These are phyloP conservation scores for Pseudoips prasinana DNA, from an alignment of 2,888 invertebrate species.

Conservation along the genomic window DNA sequence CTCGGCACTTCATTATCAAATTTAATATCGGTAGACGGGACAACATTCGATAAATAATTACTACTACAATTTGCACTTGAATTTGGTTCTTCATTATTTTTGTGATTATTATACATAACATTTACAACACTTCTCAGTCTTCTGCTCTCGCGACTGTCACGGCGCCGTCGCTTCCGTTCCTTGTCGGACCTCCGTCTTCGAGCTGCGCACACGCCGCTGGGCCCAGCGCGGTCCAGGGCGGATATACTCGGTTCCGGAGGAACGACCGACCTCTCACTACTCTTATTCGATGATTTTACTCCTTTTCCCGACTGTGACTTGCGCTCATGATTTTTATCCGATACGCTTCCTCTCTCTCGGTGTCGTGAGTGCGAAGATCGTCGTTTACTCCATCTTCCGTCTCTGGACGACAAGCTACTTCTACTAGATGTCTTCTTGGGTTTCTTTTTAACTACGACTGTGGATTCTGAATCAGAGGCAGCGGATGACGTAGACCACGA, in stretches of 20 bases:
- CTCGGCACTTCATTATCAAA: conserved; percentile 14
- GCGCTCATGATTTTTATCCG: conserved; percentile 40
- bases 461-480: conserved; percentile 21
- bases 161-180: conserved; percentile 26
- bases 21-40: conserved; percentile 10
- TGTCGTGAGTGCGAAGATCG: conserved; percentile 34
- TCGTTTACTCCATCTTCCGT: conserved; percentile 35
- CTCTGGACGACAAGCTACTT: conserved; percentile 19
- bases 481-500: conserved; percentile 13
- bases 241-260: conserved; percentile 4
- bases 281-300: conserved; percentile 53
- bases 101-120: conserved; percentile 48
- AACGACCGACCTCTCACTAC: conserved; percentile 6
- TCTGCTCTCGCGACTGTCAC: conserved; percentile 47
- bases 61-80: conserved; percentile 31
- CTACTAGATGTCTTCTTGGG: conserved; percentile 33
- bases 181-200: conserved; percentile 9
- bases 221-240: too few relatives aligned
- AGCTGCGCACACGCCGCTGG: not conserved
- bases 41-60: conserved; percentile 14
- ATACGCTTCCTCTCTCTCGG: conserved; percentile 23
- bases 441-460: conserved; percentile 33
- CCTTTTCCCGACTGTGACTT: conserved; percentile 59
- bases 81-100: conserved; percentile 38
- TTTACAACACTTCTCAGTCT: conserved; percentile 72